These are phyloP conservation scores for Thaumatotibia leucotreta DNA, from an alignment of 1,140 invertebrate species.

Conservation along the genomic window DNA sequence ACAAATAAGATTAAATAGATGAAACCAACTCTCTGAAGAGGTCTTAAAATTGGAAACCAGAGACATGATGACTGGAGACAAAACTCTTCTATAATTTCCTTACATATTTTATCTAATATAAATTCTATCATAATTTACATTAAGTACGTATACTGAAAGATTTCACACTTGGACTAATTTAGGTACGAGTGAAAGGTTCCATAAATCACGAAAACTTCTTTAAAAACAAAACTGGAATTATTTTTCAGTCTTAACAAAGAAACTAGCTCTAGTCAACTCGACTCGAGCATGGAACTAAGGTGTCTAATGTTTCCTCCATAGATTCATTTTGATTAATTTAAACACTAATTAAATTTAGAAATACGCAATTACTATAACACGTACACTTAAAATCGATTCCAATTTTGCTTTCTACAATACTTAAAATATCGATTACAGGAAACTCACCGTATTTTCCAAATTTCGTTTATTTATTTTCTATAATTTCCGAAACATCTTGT, in stretches of 20 bases:
- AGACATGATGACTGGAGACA: slow-evolving; percentile 59
- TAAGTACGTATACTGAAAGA: slow-evolving; percentile 76
- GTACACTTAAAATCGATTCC: slow-evolving; percentile 54
- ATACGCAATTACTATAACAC: slow-evolving; percentile 59
- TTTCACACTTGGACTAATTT: slow-evolving; percentile 71
- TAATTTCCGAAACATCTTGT: slow-evolving; percentile 48
- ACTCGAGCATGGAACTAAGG: slow-evolving; percentile 46
- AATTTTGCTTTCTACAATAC: slow-evolving; percentile 66
- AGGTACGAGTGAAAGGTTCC: slow-evolving; percentile 55
- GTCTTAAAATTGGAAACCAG: slow-evolving; percentile 35
- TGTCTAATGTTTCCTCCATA: slow-evolving; percentile 43
- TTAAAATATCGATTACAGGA: slow-evolving; percentile 69
- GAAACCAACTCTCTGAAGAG: slow-evolving; percentile 43
- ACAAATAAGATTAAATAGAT: slow-evolving; percentile 14
- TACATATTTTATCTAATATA: slow-evolving; percentile 72
- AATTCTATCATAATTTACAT: slow-evolving; percentile 74
- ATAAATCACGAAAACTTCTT: slow-evolving; percentile 48
- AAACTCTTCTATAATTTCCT: slow-evolving; percentile 70
- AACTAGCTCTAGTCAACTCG: slow-evolving; percentile 44
- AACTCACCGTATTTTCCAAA: slow-evolving; percentile 67
- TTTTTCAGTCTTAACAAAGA: slow-evolving; percentile 71
- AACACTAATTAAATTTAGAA: slow-evolving; percentile 65
- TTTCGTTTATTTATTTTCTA: slow-evolving; percentile 35
- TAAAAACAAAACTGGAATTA: slow-evolving; percentile 67
- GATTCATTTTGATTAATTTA: slow-evolving; percentile 62